A percentile compares a stretch with the other conserved stretches of the same genome.
Conservation (phyloP, 2,888 invertebrate genomes). For the Rutpela maculata region DNA sequence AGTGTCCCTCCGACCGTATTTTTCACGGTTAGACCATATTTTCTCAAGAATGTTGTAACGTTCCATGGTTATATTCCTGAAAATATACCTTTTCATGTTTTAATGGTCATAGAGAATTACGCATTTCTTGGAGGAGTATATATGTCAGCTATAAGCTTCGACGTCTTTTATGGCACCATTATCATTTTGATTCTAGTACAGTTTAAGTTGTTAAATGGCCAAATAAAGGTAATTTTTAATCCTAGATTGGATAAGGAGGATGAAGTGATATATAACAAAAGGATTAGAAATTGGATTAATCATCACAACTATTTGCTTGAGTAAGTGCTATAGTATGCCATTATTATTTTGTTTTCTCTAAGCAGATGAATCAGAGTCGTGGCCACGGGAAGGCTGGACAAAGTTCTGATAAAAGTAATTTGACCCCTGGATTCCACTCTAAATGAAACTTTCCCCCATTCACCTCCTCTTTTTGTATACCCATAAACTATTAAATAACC, state of each 20-base stretch:
- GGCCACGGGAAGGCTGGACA: no score
- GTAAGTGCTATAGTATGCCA: constrained; percentile 10
- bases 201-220: constrained; percentile 33
- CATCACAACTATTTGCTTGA: constrained; percentile 36
- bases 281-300: constrained; percentile 34
- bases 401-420: no score
- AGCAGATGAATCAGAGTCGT: no score
- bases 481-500: no score
- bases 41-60: neutral
- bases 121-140: neutral
- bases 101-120: neutral
- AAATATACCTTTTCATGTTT: neutral
- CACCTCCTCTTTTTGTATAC: no score
- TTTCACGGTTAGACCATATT: neutral
- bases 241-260: neutral
- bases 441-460: no score
- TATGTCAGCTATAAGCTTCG: neutral
- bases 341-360: no score
- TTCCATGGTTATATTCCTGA: neutral
- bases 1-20: neutral
- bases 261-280: neutral
- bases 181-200: constrained; percentile 25
- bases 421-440: no score
- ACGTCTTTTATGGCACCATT: neutral
- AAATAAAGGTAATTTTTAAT: constrained; percentile 18